Percentiles rank a stretch among this genome's conserved stretches.
Evolutionary conservation across 2,888 invertebrate species (phyloP).

Genomic region (Quadriops clusia): DNA sequence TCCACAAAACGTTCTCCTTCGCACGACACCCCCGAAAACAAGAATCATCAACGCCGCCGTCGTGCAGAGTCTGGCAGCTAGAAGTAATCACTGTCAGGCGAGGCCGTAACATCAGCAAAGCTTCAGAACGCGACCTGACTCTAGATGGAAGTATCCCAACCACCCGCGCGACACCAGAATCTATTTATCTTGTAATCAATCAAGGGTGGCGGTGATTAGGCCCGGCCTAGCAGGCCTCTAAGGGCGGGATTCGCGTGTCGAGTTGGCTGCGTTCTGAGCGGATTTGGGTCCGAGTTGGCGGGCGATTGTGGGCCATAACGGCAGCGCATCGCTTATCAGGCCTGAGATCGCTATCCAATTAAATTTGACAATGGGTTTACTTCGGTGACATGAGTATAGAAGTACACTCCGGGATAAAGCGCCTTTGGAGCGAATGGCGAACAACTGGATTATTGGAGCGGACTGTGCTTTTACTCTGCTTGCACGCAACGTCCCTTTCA

Average conservation of each 20-base stretch:
- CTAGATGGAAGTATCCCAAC: no score
- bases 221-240: constrained; percentile 6
- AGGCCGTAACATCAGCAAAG: no score
- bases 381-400: constrained; percentile 35
- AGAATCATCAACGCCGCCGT: no score
- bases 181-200: constrained; percentile 37
- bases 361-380: constrained; percentile 42
- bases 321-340: constrained; percentile 29
- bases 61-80: no score
- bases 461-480: constrained; percentile 2
- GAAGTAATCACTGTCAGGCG: no score
- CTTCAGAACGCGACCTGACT: no score
- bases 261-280: constrained; percentile 8
- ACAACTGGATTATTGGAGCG: constrained; percentile 9
- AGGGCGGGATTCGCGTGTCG: constrained; percentile 20
- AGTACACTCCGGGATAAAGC: no score
- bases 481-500: no score
- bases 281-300: constrained; percentile 15
- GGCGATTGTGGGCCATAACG: constrained; percentile 26
- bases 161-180: no score
- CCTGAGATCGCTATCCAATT: constrained; percentile 40
- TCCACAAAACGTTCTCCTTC: no score
- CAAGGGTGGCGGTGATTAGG: constrained; percentile 30
- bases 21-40: no score
- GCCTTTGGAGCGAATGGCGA: no score